Evolutionary conservation across 2,888 invertebrate genomes (phyloP).

Genomic region (Hipparchia sbordonii): DNA sequence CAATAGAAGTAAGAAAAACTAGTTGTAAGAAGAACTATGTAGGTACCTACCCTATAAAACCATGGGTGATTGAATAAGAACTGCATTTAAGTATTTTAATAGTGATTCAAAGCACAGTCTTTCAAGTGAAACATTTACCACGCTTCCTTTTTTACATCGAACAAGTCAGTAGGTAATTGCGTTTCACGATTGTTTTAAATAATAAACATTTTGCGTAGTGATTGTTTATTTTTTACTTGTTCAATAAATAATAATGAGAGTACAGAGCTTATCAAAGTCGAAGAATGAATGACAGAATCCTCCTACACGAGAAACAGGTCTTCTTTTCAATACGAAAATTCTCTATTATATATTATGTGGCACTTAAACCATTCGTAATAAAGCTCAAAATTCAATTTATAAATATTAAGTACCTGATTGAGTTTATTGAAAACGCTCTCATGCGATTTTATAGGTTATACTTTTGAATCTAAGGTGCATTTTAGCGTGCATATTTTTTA

Average conservation of each 20-base stretch:
- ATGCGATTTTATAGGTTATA: not conserved
- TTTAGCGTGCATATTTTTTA: not conserved
- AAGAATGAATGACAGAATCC: constrained; percentile 19
- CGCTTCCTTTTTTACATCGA: constrained; percentile 20
- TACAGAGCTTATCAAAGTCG: constrained; percentile 19
- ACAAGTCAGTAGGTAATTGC: constrained; percentile 22
- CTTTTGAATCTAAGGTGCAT: not conserved
- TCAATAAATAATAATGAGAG: constrained; percentile 21
- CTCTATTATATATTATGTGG: not conserved
- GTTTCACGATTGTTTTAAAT: constrained; percentile 30
- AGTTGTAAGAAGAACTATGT: too few species aligned
- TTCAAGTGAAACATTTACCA: constrained; percentile 17
- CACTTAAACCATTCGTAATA: not conserved
- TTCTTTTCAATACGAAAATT: not conserved
- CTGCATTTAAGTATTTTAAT: constrained; percentile 23
- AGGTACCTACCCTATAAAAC: not conserved
- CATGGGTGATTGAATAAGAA: constrained; percentile 21
- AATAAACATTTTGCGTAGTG: constrained; percentile 21
- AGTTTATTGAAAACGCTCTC: not conserved
- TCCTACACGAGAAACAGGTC: not conserved
- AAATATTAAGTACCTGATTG: not conserved
- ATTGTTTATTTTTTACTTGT: constrained; percentile 15
- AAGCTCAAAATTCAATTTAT: constrained; percentile 9
- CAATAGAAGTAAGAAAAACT: too few species aligned
- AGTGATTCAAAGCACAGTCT: constrained; percentile 13